Evolutionary conservation across 1,140 invertebrate genomes (phyloP).

Genomic region (Scylla paramamosain): DNA sequence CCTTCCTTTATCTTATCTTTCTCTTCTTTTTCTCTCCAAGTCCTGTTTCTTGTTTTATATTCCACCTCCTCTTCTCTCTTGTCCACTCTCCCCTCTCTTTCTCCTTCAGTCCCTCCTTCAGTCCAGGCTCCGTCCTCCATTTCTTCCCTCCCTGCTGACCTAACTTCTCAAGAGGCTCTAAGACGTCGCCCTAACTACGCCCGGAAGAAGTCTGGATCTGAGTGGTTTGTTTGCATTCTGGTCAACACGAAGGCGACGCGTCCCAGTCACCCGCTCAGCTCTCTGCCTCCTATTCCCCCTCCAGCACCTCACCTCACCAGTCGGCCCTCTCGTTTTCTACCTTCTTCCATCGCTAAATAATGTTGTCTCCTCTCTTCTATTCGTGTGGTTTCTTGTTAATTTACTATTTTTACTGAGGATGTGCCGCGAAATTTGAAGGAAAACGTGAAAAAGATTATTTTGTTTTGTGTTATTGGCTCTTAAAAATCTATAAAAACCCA

Average conservation of each 20-base stretch:
- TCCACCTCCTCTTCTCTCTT: neutral
- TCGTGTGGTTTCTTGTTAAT: neutral
- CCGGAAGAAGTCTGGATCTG: neutral
- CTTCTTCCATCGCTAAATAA: neutral
- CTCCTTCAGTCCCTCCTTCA: neutral
- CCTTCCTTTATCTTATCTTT: neutral
- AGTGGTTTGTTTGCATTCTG: conserved; percentile 14
- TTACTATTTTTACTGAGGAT: neutral
- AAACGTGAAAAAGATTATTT: too few species aligned
- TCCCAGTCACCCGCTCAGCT: neutral
- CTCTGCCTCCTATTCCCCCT: neutral
- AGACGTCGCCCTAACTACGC: neutral
- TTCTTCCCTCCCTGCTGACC: neutral
- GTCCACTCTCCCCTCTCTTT: neutral
- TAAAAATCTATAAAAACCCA: too few species aligned
- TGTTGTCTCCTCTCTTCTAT: neutral
- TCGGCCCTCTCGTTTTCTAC: neutral
- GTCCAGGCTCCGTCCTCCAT: neutral
- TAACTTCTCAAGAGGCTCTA: neutral
- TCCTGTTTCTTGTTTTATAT: neutral
- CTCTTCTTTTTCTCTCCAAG: neutral
- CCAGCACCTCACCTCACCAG: too few species aligned
- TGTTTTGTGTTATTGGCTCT: too few species aligned
- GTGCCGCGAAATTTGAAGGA: too few species aligned
- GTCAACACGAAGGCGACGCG: neutral